Conservation (phyloP, 1,140 invertebrate species). For the Fopius arisanus region DNA sequence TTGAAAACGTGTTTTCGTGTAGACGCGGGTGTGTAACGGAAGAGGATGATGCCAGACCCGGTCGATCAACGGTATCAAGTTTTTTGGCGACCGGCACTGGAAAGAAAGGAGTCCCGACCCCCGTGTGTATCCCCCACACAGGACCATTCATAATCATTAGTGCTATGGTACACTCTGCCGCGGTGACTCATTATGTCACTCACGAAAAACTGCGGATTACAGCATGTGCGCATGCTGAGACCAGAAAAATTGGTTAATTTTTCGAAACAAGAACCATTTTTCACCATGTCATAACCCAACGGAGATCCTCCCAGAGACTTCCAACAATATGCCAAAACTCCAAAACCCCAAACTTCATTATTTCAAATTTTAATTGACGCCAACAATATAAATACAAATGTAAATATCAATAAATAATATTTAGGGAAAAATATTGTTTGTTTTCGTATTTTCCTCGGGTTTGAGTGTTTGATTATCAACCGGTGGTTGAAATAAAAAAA, state of each 20-base stretch:
- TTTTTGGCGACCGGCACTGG: conserved; percentile 15
- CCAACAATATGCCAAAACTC: too few species aligned
- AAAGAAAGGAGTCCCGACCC: conserved; percentile 35
- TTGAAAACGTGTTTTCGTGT: conserved; percentile 3
- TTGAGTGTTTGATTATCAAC: too few species aligned
- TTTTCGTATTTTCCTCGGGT: too few species aligned
- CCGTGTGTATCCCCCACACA: background rate
- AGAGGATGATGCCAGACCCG: background rate
- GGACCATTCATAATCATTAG: conserved; percentile 57
- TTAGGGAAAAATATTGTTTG: too few species aligned
- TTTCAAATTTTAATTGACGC: too few species aligned
- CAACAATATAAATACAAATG: too few species aligned
- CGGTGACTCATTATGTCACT: conserved; percentile 54
- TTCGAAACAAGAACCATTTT: too few species aligned
- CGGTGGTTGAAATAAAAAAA: too few species aligned
- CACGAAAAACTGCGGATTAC: conserved; percentile 14
- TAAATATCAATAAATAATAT: too few species aligned
- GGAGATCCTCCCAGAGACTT: too few species aligned
- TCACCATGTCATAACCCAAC: too few species aligned
- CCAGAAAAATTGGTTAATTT: background rate
- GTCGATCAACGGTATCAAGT: conserved; percentile 33
- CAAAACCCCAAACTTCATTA: too few species aligned
- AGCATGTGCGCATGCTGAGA: background rate
- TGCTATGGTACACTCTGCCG: conserved; percentile 44
- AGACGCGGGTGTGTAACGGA: conserved; percentile 7